Base-by-base conservation (phyloP, 2,113 vertebrate species). In the Bubo bubo region DNA sequence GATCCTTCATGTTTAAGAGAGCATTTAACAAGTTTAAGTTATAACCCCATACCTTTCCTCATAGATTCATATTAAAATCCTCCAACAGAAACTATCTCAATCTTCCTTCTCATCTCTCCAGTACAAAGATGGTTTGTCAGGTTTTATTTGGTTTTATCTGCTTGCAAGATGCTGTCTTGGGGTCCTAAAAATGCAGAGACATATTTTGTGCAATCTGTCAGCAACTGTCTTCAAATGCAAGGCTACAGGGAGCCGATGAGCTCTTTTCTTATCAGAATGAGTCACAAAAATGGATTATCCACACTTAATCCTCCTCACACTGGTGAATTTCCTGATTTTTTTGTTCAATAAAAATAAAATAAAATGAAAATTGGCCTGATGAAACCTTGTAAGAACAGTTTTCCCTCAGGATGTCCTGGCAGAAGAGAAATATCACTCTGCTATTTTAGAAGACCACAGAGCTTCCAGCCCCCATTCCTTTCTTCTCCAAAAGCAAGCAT, bases 101-200 rank as follows among this genome's bases (percentile, higher is more conserved):
- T 76, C 93, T 96, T 89, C 53, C 23, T 89, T 95, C 82, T 88
- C 86, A 94, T 94, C 60, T 89, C 72, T 80, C 55, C 72, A 66
- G 34, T 56, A 95, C 79, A 91, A 91, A 91, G 84, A 90, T 1
- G 27, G 84, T 88, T 96, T 97, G 91, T 97, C 96, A 95, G 82
- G 53, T 95, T 97, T 92, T 95, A 96, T 97, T 97, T 89, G 68
- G 86, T 88, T 95, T 95, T 97, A 93, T 97, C 95, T 91, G 37
- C 68, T 93, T 39, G 55, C 74, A 92, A 94, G 92, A 96, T 96
- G 88, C 90, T 94, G 89, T 96, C 91, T 93, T 2, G 0, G 67
- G 77, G 89, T 94, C 93, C 85, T 93, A 85, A 95, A 96, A 96
- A 91, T 62, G 67, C 79, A 87, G 77, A 83, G 93, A 92, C 92